These are phyloP conservation scores for Thalassophryne amazonica DNA, from an alignment of 2,797 vertebrate genomes.

Conservation along the genomic window DNA sequence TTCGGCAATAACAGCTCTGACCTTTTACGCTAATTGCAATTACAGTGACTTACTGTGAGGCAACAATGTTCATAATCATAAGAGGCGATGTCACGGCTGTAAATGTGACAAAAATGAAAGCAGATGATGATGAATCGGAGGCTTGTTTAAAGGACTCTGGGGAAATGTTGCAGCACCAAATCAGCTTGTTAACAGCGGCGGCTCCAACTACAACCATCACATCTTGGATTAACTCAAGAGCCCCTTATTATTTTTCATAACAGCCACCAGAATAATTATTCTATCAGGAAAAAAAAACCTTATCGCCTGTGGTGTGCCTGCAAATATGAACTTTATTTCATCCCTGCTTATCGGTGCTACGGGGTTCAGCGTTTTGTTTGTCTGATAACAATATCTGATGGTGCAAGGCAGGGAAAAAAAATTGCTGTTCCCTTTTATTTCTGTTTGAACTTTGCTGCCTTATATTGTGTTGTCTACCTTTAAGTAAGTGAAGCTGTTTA, in stretches of 20 bases:
- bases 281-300: conserved; percentile 34
- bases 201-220: conserved; percentile 21
- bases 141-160: conserved; percentile 36
- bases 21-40: conserved; percentile 71
- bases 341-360: too few species aligned
- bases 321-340: conserved; percentile 55
- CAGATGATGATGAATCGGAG: conserved; percentile 41
- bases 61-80: conserved; percentile 46
- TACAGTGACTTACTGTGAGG: conserved; percentile 57
- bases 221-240: conserved; percentile 31
- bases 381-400: too few species aligned
- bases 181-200: conserved; percentile 56
- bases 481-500: too few species aligned
- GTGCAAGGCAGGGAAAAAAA: too few species aligned
- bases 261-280: conserved; percentile 46
- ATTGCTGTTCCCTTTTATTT: too few species aligned
- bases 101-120: conserved; percentile 57
- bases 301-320: conserved; percentile 37
- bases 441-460: too few species aligned
- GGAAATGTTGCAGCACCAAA: conserved; percentile 57
- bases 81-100: conserved; percentile 50
- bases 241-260: conserved; percentile 39
- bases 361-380: too few species aligned
- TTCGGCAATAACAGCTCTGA: conserved; percentile 38
- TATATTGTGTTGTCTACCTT: too few species aligned